Evolutionary conservation across 2,113 vertebrate genomes (phyloP).

Genomic region (Campylomormyrus numenius): DNA sequence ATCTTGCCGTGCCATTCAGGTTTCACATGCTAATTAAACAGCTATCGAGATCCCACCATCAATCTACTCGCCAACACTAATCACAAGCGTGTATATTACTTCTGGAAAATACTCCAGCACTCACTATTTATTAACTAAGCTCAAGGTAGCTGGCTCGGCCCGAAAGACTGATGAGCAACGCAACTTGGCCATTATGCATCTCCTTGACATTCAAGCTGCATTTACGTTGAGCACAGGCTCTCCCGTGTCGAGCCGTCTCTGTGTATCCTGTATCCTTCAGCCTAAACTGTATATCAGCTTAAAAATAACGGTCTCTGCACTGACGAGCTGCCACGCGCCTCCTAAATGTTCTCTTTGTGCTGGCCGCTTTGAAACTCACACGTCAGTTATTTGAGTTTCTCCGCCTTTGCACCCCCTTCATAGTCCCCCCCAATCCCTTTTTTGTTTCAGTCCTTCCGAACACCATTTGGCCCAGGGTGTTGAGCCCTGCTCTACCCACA

Average conservation of each 20-base stretch:
- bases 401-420: background rate
- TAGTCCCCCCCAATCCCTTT: background rate
- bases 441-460: background rate
- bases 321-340: background rate
- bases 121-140: constrained; percentile 18
- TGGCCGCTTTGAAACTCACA: background rate
- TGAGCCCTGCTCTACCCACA: background rate
- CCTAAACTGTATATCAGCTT: background rate
- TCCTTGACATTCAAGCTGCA: background rate
- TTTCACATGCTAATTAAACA: constrained; percentile 26
- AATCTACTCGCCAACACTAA: constrained; percentile 25
- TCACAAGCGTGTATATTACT: constrained; percentile 19
- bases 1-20: constrained; percentile 19
- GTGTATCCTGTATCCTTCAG: background rate
- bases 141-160: background rate
- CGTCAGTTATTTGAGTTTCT: background rate
- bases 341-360: background rate
- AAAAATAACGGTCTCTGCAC: background rate
- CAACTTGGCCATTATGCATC: background rate
- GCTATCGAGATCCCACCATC: constrained; percentile 12
- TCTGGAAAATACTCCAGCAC: constrained; percentile 4
- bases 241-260: background rate
- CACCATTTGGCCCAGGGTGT: no score
- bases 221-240: background rate
- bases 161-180: background rate